Base-by-base conservation (phyloP, 2,797 vertebrate species). In the Chromobotia macracanthus region DNA sequence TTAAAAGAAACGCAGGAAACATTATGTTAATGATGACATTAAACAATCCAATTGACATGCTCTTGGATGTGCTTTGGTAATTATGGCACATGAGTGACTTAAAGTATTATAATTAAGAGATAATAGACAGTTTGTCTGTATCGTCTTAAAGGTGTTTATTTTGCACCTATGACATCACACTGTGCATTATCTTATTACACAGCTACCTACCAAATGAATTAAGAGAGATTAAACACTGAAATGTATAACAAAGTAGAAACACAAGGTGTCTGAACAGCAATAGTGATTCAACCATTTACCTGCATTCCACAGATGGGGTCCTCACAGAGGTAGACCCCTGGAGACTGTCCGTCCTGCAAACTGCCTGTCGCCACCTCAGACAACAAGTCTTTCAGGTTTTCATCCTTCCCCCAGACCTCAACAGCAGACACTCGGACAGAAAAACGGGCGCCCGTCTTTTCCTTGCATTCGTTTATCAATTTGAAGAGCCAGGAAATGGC, bases 401-500 rank as follows among this genome's bases (percentile, higher is more conserved):
- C 97, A n/a, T 99, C 96, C 85, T 96, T 98, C 0, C 97, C 97
- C 95, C 96, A 98, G 67, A 94, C 93, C 90, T 99, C 97, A 1
- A 99, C 97, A 0, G 97, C 97, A 4, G 97, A 99, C 83, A 98
- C 96, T 0, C 97, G 95, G 44, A 99, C 97, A 0, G 97, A 99
- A 90, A 99, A 99, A 11, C 97, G 96, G 0, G 97, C 96, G 63
- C 97, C 97, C 0, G 97, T 99, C 92, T 98, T 98, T 83, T 99
- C 97, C 84, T 98, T 98, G 53, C 97, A 93, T 87, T 99, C 97
- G 0, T 97, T 95, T 83, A 99, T 98, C 84, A 99, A 91, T 77
- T 97, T 98, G 92, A 99, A 99, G 81, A 99, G 92, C 97, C 97
- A 99, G 28, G 97, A 98, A 88, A 99, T 98, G 84, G 97, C 96